These are phyloP conservation scores for Carposina sasakii DNA, from an alignment of 1,140 invertebrate species.

Conservation along the genomic window DNA sequence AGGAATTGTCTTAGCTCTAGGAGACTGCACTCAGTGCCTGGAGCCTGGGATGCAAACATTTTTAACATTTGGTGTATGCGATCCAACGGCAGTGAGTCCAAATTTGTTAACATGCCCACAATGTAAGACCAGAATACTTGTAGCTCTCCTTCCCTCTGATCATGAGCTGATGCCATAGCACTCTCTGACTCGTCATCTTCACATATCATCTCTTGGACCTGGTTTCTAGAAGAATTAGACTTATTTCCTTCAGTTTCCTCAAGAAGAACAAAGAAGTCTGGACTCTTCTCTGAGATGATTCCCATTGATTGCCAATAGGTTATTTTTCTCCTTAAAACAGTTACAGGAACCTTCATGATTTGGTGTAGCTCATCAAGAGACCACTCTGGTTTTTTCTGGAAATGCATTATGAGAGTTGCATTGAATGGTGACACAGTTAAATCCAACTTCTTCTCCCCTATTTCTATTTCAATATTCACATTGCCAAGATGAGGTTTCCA, in stretches of 20 bases:
- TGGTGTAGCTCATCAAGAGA: conserved; percentile 87
- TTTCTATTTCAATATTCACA: conserved; percentile 93
- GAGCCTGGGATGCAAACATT: conserved; percentile 94
- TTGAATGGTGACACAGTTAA: conserved; percentile 93
- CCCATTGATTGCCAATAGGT: conserved; percentile 94
- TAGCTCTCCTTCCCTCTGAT: conserved; percentile 94
- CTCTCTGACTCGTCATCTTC: conserved; percentile 95
- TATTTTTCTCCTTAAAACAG: conserved; percentile 87
- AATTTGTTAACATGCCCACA: conserved; percentile 96
- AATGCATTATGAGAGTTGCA: conserved; percentile 95
- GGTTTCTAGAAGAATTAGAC: conserved; percentile 46
- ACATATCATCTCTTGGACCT: conserved; percentile 79
- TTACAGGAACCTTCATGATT: conserved; percentile 87
- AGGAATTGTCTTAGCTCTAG: conserved; percentile 92
- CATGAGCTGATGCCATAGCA: conserved; percentile 93
- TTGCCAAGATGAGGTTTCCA: conserved; percentile 96
- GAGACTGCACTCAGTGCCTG: conserved; percentile 89
- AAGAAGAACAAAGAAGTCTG: conserved; percentile 84
- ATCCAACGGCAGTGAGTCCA: conserved; percentile 93
- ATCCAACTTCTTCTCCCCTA: conserved; percentile 86
- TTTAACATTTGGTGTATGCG: conserved; percentile 97
- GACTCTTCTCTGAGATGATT: conserved; percentile 82
- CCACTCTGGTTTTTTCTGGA: conserved; percentile 91
- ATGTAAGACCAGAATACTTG: conserved; percentile 98
- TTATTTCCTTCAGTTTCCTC: conserved; percentile 76